Evolutionary conservation across 2,797 vertebrate genomes (phyloP).

Genomic region (Neosilurus hyrtlii): DNA sequence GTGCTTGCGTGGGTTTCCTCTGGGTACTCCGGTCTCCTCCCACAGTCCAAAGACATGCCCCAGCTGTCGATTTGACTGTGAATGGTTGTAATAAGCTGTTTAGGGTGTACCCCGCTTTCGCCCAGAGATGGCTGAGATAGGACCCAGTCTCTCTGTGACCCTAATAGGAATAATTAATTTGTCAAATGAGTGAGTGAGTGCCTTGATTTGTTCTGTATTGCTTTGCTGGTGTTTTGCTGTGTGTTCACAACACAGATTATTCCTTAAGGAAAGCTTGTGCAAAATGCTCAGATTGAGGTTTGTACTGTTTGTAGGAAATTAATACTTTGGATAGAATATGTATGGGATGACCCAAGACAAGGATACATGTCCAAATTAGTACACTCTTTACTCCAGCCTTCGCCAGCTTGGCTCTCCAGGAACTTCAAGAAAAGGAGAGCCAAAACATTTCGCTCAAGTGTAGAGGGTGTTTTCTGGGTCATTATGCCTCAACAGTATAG

Average conservation of each 20-base stretch:
- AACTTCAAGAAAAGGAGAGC: slow-evolving; percentile 38
- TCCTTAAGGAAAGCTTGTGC: neutral
- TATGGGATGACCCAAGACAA: neutral
- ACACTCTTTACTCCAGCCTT: neutral
- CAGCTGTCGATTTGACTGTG: too few species aligned
- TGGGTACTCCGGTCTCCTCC: too few species aligned
- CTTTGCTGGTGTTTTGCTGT: neutral
- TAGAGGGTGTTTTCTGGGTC: slow-evolving; percentile 31
- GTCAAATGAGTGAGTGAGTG: too few species aligned
- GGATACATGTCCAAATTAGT: neutral
- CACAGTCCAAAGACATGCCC: too few species aligned
- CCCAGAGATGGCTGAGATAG: too few species aligned
- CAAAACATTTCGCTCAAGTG: neutral
- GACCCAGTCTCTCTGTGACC: too few species aligned
- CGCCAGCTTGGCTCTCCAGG: slow-evolving; percentile 6
- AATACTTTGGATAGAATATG: neutral
- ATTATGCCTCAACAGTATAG: slow-evolving; percentile 20
- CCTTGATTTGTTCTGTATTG: neutral
- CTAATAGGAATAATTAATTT: too few species aligned
- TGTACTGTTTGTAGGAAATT: neutral
- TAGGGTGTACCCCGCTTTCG: too few species aligned
- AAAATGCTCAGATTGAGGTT: neutral
- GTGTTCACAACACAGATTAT: neutral
- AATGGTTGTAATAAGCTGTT: too few species aligned
- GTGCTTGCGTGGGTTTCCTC: too few species aligned